Percentiles rank a stretch among this genome's conserved stretches.
Evolutionary conservation across 2,113 vertebrate genomes (phyloP).

Genomic region (Orthonyx spaldingii): DNA sequence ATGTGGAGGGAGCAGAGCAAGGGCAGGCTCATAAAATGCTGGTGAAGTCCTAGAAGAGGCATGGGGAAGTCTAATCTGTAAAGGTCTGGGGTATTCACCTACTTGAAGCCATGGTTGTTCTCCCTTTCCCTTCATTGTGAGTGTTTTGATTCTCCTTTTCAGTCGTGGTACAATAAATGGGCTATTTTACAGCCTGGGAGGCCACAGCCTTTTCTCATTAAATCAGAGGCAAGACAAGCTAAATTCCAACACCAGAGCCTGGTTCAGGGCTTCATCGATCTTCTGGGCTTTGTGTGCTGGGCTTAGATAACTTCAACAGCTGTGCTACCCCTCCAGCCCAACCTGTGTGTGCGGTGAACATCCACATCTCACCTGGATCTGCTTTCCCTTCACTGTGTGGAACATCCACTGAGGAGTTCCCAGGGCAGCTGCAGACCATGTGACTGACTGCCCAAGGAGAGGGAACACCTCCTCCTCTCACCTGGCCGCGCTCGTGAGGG

Average conservation of each 20-base stretch:
- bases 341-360: background rate
- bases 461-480: background rate
- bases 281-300: background rate
- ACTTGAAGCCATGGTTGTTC: background rate
- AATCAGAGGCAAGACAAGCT: background rate
- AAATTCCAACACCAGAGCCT: background rate
- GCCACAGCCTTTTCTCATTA: background rate
- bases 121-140: background rate
- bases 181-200: background rate
- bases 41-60: background rate
- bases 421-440: background rate
- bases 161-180: rapidly evolving
- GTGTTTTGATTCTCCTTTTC: background rate
- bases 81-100: background rate
- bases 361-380: background rate
- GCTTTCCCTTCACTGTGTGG: background rate
- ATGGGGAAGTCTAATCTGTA: background rate
- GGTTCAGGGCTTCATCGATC: background rate
- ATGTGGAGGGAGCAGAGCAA: background rate
- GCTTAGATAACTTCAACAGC: background rate
- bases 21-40: background rate
- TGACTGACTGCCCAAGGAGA: background rate
- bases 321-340: background rate
- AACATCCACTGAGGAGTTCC: rapidly evolving
- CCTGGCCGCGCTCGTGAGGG: background rate